phyloP scores from a whole-genome alignment of 2,113 vertebrate genomes.

The Galemys pyrenaicus region DNA sequence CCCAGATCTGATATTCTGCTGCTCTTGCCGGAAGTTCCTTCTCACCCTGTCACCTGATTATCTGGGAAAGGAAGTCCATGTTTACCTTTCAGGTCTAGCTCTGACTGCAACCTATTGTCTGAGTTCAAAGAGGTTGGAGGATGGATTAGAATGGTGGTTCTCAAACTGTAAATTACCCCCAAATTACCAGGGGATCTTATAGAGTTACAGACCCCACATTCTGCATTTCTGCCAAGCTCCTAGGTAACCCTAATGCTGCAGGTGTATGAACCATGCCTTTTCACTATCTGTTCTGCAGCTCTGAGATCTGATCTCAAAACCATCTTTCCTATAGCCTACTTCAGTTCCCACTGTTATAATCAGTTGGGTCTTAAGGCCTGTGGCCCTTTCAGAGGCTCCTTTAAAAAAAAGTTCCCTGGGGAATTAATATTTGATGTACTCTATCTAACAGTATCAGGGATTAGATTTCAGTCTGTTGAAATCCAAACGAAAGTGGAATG shows the following conservation, averaged over 20 bases:
- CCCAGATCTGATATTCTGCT: not conserved
- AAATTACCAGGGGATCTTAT: not conserved
- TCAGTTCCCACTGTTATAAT: not conserved
- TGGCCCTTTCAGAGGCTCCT: slow-evolving; percentile 25
- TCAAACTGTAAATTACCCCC: not conserved
- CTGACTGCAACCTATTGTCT: not conserved
- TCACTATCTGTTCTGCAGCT: not conserved
- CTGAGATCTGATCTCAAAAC: not conserved
- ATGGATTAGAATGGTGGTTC: not conserved
- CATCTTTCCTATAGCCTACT: not conserved
- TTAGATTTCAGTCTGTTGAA: slow-evolving; percentile 46
- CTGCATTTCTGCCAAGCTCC: not conserved
- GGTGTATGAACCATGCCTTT: not conserved
- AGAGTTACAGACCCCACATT: not conserved
- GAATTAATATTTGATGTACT: slow-evolving; percentile 45
- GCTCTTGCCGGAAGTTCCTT: not conserved
- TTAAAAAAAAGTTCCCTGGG: not conserved
- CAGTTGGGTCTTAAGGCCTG: not conserved
- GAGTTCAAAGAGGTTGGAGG: not conserved
- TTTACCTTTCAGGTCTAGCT: not conserved
- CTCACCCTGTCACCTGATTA: not conserved
- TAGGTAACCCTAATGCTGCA: not conserved
- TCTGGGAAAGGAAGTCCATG: not conserved
- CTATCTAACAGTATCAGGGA: slow-evolving; percentile 14
- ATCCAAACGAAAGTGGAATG: slow-evolving; percentile 46